Conservation (phyloP, 1,140 invertebrate species). For the Drosophila serrata region DNA sequence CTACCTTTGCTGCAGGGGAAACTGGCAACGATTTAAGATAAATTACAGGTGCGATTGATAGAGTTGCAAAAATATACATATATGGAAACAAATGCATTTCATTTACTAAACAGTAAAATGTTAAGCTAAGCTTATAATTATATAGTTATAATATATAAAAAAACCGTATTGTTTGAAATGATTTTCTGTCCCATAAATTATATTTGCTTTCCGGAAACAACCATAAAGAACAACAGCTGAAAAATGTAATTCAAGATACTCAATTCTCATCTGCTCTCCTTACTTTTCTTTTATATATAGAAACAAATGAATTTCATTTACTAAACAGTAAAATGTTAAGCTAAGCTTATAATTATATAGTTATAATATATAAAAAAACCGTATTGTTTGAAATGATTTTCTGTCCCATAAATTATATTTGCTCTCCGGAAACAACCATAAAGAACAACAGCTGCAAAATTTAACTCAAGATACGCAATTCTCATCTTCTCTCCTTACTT, state of each 20-base stretch:
- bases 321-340: too few relatives aligned
- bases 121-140: background rate
- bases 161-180: background rate
- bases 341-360: too few relatives aligned
- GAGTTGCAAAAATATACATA: slow-evolving; percentile 6
- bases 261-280: slow-evolving; percentile 14
- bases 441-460: slow-evolving; percentile 53
- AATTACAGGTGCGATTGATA: slow-evolving; percentile 28
- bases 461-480: slow-evolving; percentile 38
- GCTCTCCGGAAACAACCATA: background rate
- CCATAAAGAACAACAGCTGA: slow-evolving; percentile 46
- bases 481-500: slow-evolving; percentile 7
- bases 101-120: background rate
- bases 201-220: background rate
- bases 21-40: slow-evolving; percentile 13
- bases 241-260: slow-evolving; percentile 43
- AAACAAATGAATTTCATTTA: too few relatives aligned
- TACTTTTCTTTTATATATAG: too few relatives aligned
- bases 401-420: background rate
- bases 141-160: background rate
- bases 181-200: background rate
- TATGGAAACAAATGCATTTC: slow-evolving; percentile 6
- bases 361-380: background rate
- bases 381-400: background rate
- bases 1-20: slow-evolving; percentile 23